Base-by-base conservation (phyloP, 2,797 vertebrate genomes). In the Gastrophryne carolinensis region DNA sequence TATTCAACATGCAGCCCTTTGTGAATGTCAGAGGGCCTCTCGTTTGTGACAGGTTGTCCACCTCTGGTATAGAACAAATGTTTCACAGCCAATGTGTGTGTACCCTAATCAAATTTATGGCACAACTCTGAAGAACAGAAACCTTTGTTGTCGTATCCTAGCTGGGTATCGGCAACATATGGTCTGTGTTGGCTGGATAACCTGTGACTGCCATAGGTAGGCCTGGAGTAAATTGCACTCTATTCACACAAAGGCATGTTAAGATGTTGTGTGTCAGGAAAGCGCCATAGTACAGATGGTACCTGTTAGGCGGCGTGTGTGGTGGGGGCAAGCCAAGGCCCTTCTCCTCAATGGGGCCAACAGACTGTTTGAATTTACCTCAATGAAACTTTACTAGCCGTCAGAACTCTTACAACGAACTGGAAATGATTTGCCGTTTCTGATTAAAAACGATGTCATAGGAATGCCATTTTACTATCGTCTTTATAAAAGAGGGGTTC, bases 341-440 rank as follows among this genome's bases (percentile, higher is more conserved):
- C 49, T 67, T 37, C 65, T 21, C 37, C 49, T 68, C 27, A 78
- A 49, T 65, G 60, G 68, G 60, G 44, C 66, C 37, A 71, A 72
- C 75, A 78, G 57, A 70, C 71, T 78, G 76, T 79, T 79, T 73
- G 80, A 80, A 84, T 87, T 89, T 88, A 86, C 88, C 85, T 86
- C 78, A 88, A 81, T 84, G 81, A 80, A 83, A 84, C 6, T 72
- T 78, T 73, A 80, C 82, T 87, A 81, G 81, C 79, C 66, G 77
- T 39, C n/a, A 60, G 64, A 67, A 82, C 81, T 88, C 88, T 83
- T 82, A 80, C 80, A 80, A 79, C 23, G 70, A 74, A 80, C 67
- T 78, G 81, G 56, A 72, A 73, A 67, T 78, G 64, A 76, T 80
- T 80, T 78, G 71, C 30, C 37, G 56, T 53, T 75, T 64, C 74